Base-by-base conservation (phyloP, 2,113 vertebrate species). In the Burhinus bistriatus region DNA sequence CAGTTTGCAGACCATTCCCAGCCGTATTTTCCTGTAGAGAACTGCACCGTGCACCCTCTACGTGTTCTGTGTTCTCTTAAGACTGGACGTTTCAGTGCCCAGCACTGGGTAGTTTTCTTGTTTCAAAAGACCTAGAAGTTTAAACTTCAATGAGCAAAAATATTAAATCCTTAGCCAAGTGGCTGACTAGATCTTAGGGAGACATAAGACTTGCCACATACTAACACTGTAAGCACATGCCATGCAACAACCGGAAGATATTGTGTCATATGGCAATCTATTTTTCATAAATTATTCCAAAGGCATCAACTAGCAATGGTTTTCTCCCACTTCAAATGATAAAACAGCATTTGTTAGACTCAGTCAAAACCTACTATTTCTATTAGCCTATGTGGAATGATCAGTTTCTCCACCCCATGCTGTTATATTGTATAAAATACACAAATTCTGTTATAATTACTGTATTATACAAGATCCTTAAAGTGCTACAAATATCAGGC, bases 11-110 rank as follows among this genome's bases (percentile, higher is more conserved):
- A 90, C 32, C 32, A 25, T 8, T 71, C 16, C 10, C 25, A 79
- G 34, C 9, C 22, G 7, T 7, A 1, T 42, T 69, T 85, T 79
- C 38, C 75, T 58, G 83, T 15, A 59, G 15, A 82, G 38, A 70
- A 44, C 11, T 42, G 14, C 25, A 68, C 29, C 0, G 2, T 27
- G 36, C 40, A 44, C 0, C 1, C 25, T 78, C 47, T 87, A 25
- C 4, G 0, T 22, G 15, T 32, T 68, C 66, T 38, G 23, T 6
- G 23, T 83, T 13, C 23, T 72, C 6, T 51, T 26, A 68, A 68
- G 45, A 38, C 44, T 42, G 10, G 62, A 27, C 2, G 8, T 62
- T 73, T 78, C 36, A 16, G 22, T 5, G 40, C 13, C 13, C 45
- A 93, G 23, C 27, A 54, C 10, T 30, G 49, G 9, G 20, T 6